Evolutionary conservation across 1,140 invertebrate species (phyloP), one percentile per base, ranked within the genome.

Genomic region (Semibalanus balanoides): DNA sequence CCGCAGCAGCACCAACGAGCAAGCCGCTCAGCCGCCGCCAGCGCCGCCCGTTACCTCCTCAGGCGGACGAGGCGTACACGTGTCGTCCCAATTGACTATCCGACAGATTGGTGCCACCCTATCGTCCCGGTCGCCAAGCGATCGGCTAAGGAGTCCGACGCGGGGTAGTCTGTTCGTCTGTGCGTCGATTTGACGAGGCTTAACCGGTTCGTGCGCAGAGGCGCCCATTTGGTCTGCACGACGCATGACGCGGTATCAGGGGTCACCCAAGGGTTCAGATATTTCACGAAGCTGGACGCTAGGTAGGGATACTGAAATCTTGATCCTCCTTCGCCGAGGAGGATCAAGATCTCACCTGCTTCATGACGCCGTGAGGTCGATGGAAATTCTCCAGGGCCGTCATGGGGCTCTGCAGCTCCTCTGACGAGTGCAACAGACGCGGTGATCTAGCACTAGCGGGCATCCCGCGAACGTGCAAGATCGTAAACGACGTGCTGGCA

Each of bases 291-390:
- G 0, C 27, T 84, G 19, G 82, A 84, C 76, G 79, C 79, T 0
- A 81, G 79, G 43, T 77, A 80, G 29, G 82, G 82, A 17, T 83
- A 82, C 78, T 83, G n/a, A n/a, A n/a, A n/a, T 80, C 79, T 79
- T 79, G 40, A 75, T 83, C 9, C 70, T n/a, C 77, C 9, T 74
- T 83, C 22, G 79, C 81, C 28, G 74, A 78, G 14, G 77, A 80
- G 73, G 78, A 77, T 40, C 77, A 79, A 64, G 51, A 69, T 78
- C 1, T 64, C 1, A 14, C 51, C 11, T 14, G 51, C 22, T 64
- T 14, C 22, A 64, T 64, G 22, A 64, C 51, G 1, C 51, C 51
- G 1, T 64, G 51, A 19, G 51, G 79, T 0, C 51, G 78, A 22
- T 78, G 43, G 35, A 77, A 76, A 74, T 74, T 79, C 75, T 35